Evolutionary conservation across 2,888 invertebrate species (phyloP).

Genomic region (Petrophora chlorosata): DNA sequence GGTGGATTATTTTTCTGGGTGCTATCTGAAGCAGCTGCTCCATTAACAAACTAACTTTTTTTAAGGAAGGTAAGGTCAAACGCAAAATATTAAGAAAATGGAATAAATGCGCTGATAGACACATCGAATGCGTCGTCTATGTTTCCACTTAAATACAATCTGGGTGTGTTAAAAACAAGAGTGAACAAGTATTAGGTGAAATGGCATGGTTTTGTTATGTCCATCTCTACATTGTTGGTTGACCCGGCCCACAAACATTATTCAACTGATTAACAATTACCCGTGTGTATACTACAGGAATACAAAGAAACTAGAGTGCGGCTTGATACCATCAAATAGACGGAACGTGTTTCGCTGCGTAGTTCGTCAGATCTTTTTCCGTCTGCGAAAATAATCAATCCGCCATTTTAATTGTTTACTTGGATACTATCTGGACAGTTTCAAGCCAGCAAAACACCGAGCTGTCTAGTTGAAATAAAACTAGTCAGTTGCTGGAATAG

Average conservation of each 20-base stretch:
- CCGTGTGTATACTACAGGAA: not conserved
- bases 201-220: no score
- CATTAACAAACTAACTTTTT: no score
- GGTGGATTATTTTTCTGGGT: not conserved
- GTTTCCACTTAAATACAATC: no score
- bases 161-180: no score
- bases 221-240: no score
- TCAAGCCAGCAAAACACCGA: slow-evolving; percentile 46
- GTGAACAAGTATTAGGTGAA: no score
- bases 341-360: slow-evolving; percentile 37
- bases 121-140: no score
- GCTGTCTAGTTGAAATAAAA: slow-evolving; percentile 50
- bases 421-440: slow-evolving; percentile 59
- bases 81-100: no score
- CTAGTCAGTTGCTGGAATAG: slow-evolving; percentile 44
- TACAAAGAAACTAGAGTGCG: no score
- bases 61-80: no score
- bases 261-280: not conserved
- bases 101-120: no score
- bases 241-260: not conserved
- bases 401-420: slow-evolving; percentile 65
- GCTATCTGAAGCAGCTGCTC: no score
- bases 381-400: slow-evolving; percentile 65
- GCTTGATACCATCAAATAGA: slow-evolving; percentile 20
- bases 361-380: slow-evolving; percentile 58